A percentile compares a stretch with the other conserved stretches of the same genome.
These are phyloP conservation scores for Caenorhabditis panamensis DNA, from an alignment of 2,888 invertebrate species.

Conservation along the genomic window DNA sequence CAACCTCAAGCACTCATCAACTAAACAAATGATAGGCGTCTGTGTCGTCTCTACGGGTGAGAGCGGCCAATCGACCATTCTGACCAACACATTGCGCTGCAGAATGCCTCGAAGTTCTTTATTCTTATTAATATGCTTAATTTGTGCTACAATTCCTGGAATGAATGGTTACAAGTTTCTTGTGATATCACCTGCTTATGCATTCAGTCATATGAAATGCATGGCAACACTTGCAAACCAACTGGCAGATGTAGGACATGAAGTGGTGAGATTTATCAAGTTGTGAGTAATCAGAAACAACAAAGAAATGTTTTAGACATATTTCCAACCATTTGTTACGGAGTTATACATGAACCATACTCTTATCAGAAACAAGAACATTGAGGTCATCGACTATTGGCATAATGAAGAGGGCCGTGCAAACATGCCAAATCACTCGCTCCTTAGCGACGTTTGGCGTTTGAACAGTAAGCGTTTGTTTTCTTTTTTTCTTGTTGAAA, in stretches of 20 bases:
- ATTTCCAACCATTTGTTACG: slow-evolving; percentile 42
- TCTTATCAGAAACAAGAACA: slow-evolving; percentile 21
- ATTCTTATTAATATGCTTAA: not conserved
- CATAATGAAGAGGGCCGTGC: slow-evolving; percentile 29
- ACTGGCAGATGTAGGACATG: slow-evolving; percentile 58
- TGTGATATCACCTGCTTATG: slow-evolving; percentile 49
- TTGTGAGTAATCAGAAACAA: too few relatives aligned
- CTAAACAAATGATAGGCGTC: not conserved
- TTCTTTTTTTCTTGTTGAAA: too few relatives aligned
- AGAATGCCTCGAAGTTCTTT: too few relatives aligned
- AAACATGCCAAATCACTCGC: not conserved
- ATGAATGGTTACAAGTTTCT: slow-evolving; percentile 44
- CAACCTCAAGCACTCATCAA: too few relatives aligned
- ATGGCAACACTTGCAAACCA: slow-evolving; percentile 57
- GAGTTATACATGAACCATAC: slow-evolving; percentile 26
- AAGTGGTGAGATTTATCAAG: slow-evolving; percentile 62
- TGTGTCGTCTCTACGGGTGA: too few relatives aligned
- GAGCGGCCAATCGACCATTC: too few relatives aligned
- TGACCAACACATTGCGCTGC: too few relatives aligned
- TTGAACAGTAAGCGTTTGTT: not conserved
- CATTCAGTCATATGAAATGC: slow-evolving; percentile 58
- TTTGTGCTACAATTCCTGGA: not conserved
- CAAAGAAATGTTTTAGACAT: slow-evolving; percentile 28
- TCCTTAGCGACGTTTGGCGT: slow-evolving; percentile 29
- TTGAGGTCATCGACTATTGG: slow-evolving; percentile 30